Percentiles rank a stretch among this genome's conserved stretches.
phyloP scores from a whole-genome alignment of 2,888 invertebrate species.

The Agrotis puta region DNA sequence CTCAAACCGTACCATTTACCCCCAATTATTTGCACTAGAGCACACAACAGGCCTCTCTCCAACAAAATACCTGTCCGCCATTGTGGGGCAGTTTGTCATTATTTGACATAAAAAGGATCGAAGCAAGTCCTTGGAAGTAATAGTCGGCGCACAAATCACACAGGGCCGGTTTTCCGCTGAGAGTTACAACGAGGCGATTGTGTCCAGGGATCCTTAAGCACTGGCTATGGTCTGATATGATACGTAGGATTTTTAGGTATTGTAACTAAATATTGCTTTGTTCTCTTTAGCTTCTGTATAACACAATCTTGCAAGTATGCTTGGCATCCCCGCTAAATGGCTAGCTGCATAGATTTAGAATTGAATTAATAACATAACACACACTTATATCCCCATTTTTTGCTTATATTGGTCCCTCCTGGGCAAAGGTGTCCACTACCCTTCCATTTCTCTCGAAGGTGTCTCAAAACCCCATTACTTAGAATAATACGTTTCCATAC shows the following conservation, averaged over 20 bases:
- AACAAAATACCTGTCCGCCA: constrained; percentile 54
- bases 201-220: constrained; percentile 10
- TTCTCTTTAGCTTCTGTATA: no score
- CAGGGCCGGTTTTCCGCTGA: constrained; percentile 35
- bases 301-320: no score
- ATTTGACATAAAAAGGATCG: constrained; percentile 58
- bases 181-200: constrained; percentile 21
- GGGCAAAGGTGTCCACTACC: no score
- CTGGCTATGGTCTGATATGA: constrained; percentile 17
- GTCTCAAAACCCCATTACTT: no score
- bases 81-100: constrained; percentile 56
- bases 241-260: neutral
- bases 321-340: no score
- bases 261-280: neutral
- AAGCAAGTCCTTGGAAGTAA: constrained; percentile 50
- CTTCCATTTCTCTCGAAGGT: no score
- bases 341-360: no score
- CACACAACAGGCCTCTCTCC: constrained; percentile 35
- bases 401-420: no score
- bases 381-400: no score
- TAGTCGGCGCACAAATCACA: constrained; percentile 44
- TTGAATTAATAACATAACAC: no score
- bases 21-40: constrained; percentile 50
- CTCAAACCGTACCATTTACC: constrained; percentile 27
- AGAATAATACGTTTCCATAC: no score